Evolutionary conservation across 2,113 vertebrate genomes (phyloP).

Genomic region (Gymnorhina tibicen): DNA sequence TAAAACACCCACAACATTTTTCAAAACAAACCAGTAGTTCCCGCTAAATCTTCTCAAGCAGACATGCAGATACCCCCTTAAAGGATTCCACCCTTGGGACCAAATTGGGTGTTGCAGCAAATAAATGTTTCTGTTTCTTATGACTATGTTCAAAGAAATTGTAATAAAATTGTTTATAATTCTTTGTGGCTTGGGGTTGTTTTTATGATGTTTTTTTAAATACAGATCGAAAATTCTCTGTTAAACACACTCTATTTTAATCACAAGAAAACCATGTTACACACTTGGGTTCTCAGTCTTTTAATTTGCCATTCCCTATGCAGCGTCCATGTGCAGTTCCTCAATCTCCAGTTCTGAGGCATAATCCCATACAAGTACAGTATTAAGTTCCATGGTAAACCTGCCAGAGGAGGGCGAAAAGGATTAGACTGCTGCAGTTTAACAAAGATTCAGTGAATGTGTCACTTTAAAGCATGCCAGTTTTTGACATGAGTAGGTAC

Average conservation of each 20-base stretch:
- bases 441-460: background rate
- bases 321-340: background rate
- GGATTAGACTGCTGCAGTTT: background rate
- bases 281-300: background rate
- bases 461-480: background rate
- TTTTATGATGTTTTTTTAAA: background rate
- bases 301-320: background rate
- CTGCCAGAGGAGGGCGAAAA: background rate
- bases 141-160: background rate
- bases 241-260: background rate
- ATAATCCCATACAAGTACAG: background rate
- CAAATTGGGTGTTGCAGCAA: background rate
- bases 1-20: background rate
- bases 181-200: background rate
- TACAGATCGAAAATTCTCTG: background rate
- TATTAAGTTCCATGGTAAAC: background rate
- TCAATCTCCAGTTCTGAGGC: background rate
- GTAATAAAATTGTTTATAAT: background rate
- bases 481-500: background rate
- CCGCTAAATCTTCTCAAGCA: background rate
- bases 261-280: background rate
- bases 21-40: background rate
- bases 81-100: background rate
- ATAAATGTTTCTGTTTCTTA: background rate
- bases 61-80: fast-evolving